Evolutionary conservation across 2,113 vertebrate species (phyloP).

Genomic region (Phaethornis superciliosus): DNA sequence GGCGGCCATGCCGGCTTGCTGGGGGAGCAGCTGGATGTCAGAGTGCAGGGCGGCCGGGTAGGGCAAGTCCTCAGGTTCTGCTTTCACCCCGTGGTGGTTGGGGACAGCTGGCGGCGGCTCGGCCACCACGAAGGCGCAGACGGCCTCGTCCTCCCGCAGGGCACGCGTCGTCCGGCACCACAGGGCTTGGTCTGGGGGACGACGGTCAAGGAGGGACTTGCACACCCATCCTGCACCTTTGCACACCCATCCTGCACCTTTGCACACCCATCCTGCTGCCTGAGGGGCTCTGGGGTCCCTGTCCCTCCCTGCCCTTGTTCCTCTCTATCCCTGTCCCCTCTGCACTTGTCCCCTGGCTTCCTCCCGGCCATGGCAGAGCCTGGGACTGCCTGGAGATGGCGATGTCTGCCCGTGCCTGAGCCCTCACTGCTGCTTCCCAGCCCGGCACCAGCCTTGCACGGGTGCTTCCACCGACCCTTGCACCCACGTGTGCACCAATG

Average conservation of each 20-base stretch:
- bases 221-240: no score
- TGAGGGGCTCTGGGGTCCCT: not conserved
- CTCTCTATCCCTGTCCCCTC: not conserved
- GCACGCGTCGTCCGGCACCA: conserved; percentile 87
- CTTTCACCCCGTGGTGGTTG: conserved; percentile 73
- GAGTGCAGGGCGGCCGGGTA: conserved; percentile 76
- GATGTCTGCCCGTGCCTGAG: not conserved
- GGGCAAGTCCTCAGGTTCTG: conserved; percentile 62
- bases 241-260: no score
- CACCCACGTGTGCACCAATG: fast-evolving
- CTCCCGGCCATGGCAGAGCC: not conserved
- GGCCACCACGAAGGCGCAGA: conserved; percentile 72
- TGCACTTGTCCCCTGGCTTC: not conserved
- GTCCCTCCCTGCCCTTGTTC: not conserved
- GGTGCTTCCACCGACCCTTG: no score
- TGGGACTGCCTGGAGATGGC: conserved; percentile 18
- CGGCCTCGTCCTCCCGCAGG: conserved; percentile 70
- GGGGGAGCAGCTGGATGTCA: conserved; percentile 94
- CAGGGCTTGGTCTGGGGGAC: conserved; percentile 78
- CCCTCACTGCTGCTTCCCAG: not conserved
- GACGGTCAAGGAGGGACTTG: not conserved
- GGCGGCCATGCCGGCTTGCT: conserved; percentile 97
- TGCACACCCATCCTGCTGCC: not conserved
- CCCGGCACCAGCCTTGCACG: fast-evolving
- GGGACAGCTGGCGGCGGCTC: conserved; percentile 47